Conservation (phyloP, 2,888 invertebrate species). For the Seladonia tumulorum region DNA sequence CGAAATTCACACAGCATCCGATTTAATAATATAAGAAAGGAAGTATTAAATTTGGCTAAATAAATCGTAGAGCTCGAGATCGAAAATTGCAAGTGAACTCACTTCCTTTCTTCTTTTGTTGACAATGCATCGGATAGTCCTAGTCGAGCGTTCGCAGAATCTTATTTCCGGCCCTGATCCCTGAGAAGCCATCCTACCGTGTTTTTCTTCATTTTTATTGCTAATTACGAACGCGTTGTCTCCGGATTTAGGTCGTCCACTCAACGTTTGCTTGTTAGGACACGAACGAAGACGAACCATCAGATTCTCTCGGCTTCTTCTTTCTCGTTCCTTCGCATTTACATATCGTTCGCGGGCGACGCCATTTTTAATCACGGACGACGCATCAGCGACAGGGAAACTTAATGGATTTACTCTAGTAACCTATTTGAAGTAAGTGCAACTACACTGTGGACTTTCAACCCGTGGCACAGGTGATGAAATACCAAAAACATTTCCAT, state of each 20-base stretch:
- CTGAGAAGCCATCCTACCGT: slow-evolving; percentile 19
- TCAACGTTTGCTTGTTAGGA: slow-evolving; percentile 50
- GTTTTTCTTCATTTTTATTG: slow-evolving; percentile 53
- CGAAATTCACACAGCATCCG: too few species aligned
- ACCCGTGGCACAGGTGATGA: neutral
- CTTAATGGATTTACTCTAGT: neutral
- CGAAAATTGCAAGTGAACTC: neutral
- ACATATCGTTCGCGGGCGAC: slow-evolving; percentile 3
- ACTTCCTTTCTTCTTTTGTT: neutral
- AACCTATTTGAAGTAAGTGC: neutral
- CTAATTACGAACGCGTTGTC: slow-evolving; percentile 58
- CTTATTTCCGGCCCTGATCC: slow-evolving; percentile 4
- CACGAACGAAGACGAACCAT: slow-evolving; percentile 53
- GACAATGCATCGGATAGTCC: neutral
- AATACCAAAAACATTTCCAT: neutral
- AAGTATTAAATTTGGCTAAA: too few species aligned
- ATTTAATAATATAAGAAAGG: too few species aligned
- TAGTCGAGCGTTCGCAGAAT: slow-evolving; percentile 1
- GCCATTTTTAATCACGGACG: slow-evolving; percentile 3
- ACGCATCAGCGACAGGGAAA: neutral
- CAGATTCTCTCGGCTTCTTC: slow-evolving; percentile 10
- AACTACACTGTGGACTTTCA: neutral
- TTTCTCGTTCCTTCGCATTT: slow-evolving; percentile 13
- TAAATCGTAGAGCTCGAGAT: neutral
- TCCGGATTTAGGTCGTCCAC: slow-evolving; percentile 55